phyloP scores from a whole-genome alignment of 2,888 invertebrate species.

The Drosophila silvestris region DNA sequence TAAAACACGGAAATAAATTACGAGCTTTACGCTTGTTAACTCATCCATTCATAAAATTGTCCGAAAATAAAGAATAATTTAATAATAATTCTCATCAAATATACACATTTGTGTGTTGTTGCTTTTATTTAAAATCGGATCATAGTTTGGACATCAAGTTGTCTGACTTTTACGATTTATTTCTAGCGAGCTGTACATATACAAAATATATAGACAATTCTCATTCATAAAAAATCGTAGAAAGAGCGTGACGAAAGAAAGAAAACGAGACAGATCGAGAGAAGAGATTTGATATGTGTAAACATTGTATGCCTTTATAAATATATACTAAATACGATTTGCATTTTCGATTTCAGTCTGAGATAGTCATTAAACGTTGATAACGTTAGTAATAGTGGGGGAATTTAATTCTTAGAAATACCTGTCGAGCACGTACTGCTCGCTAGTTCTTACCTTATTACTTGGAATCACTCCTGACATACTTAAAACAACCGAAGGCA shows the following conservation, averaged over 20 bases:
- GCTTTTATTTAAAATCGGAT: not conserved
- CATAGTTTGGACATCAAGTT: not conserved
- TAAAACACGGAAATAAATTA: not conserved
- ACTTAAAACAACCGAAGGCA: not conserved
- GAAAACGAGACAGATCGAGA: not conserved
- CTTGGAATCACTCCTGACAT: not conserved
- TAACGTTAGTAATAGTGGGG: conserved; percentile 13
- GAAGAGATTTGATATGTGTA: not conserved
- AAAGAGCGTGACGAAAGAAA: conserved; percentile 4
- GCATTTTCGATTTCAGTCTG: conserved; percentile 17
- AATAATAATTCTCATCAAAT: not conserved
- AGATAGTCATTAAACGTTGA: conserved; percentile 33
- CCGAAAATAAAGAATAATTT: not conserved
- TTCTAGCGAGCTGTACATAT: conserved; percentile 9
- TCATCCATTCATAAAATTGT: not conserved
- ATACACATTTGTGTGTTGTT: not conserved
- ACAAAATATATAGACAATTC: conserved; percentile 2
- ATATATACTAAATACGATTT: conserved; percentile 6
- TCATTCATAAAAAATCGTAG: conserved; percentile 37
- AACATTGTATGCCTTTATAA: conserved; percentile 7
- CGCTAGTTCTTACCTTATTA: not conserved
- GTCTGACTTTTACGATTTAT: not conserved
- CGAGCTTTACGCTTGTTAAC: not conserved
- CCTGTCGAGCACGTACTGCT: conserved; percentile 23
- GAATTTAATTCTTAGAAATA: not conserved